Evolutionary conservation across 2,113 vertebrate species (phyloP), one percentile per base, ranked within the genome.

Genomic region (Pluvianellus socialis): DNA sequence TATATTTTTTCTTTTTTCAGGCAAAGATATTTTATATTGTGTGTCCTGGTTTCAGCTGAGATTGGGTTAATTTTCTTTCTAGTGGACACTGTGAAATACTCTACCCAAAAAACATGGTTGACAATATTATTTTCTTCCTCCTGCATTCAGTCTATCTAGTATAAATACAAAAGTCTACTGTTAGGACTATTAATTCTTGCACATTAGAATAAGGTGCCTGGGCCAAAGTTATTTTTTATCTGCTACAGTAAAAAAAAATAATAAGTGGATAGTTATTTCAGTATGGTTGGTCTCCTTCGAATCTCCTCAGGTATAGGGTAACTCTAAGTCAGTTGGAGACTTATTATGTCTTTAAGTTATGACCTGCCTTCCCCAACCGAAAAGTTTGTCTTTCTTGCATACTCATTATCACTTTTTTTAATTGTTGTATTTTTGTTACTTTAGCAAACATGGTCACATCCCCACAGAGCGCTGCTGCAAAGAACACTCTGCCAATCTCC

Each of bases 201-300:
- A 40, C 28, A 30, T 68, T 63, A 80, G 16, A 89, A 38, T 30
- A 71, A 72, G 24, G 10, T 5, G 2, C 5, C 22, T 32, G 16
- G 27, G 30, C 22, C 62, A 82, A 53, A 83, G 8, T 7, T 19
- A 61, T 15, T 38, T 49, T 55, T 71, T 50, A 13, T 45, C 32
- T n/a, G 12, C 20, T 65, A 32, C 8, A 56, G 4, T 3, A 40
- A 53, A 68, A 21, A 40, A 81, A 83, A 55, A 63, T 45, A 65
- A 24, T 40, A 45, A 61, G 11, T 15, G 22, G 6, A 20, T 33
- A 35, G 14, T 55, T 94, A 52, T 73, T 92, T 81, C 86, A 56
- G 4, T 77, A n/a, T 9, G 7, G 17, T 63, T 0, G 0, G 12
- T 33, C 35, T 61, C 56, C 56, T 38, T 55, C 19, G 77, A 50